These are phyloP conservation scores for Clarias laeviceps DNA, from an alignment of 2,797 vertebrate species.

Conservation along the genomic window DNA sequence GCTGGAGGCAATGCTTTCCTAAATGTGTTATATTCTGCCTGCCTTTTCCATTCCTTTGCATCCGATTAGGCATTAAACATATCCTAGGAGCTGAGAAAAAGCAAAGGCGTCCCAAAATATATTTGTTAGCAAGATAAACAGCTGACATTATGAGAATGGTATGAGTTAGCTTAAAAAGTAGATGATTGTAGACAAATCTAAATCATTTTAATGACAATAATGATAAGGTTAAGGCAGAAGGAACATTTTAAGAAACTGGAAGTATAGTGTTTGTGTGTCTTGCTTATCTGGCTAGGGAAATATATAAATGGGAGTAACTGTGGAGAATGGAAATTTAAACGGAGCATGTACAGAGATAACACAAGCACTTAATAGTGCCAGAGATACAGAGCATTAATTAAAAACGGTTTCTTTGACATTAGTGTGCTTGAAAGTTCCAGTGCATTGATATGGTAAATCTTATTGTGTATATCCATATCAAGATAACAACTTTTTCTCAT, in stretches of 20 bases:
- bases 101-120: not conserved
- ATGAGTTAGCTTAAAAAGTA: not conserved
- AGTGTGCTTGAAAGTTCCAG: not conserved
- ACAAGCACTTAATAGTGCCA: not conserved
- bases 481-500: not conserved
- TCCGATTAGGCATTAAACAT: not conserved
- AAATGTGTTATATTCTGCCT: not conserved
- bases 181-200: not conserved
- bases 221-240: not conserved
- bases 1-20: not conserved
- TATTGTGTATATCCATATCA: not conserved
- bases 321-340: not conserved
- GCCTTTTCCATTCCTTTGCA: not conserved
- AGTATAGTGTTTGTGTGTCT: not conserved
- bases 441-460: not conserved
- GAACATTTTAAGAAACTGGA: not conserved
- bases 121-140: not conserved
- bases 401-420: not conserved
- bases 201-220: not conserved
- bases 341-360: not conserved
- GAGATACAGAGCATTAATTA: not conserved
- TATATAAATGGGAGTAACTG: not conserved
- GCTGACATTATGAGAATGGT: not conserved
- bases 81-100: not conserved
- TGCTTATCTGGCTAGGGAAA: not conserved